Conservation (phyloP, 2,888 invertebrate genomes). For the Lithophane socia region DNA sequence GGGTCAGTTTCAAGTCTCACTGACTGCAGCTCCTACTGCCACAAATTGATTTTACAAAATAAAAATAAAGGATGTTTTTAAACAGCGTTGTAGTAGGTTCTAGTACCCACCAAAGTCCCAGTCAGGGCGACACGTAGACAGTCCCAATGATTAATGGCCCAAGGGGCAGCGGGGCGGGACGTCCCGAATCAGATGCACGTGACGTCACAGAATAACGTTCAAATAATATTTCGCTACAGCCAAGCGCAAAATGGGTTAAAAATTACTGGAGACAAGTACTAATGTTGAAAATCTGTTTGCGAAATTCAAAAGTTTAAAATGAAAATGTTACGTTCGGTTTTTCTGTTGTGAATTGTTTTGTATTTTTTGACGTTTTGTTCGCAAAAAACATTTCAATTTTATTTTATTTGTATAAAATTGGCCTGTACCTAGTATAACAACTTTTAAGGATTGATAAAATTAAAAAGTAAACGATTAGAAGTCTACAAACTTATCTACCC, state of each 20-base stretch:
- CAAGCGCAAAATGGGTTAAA: slow-evolving; percentile 69
- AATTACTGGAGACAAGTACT: slow-evolving; percentile 65
- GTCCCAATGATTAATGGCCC: slow-evolving; percentile 83
- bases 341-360: slow-evolving; percentile 37
- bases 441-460: not conserved
- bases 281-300: slow-evolving; percentile 63
- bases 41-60: slow-evolving; percentile 34
- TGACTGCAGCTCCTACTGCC: not conserved
- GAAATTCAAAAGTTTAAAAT: slow-evolving; percentile 61
- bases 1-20: not conserved
- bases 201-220: slow-evolving; percentile 83
- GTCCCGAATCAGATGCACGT: slow-evolving; percentile 86
- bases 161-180: slow-evolving; percentile 74
- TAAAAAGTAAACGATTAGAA: not conserved
- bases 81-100: slow-evolving; percentile 47
- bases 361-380: slow-evolving; percentile 16
- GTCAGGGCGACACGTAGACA: slow-evolving; percentile 82
- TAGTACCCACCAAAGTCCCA: slow-evolving; percentile 59
- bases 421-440: not conserved
- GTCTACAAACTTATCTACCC: not conserved
- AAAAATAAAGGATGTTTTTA: slow-evolving; percentile 40
- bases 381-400: not conserved
- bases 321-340: slow-evolving; percentile 43
- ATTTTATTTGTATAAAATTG: not conserved
- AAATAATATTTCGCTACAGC: slow-evolving; percentile 78